Conservation (phyloP, 2,797 vertebrate genomes). For the Sebastes hubbsi region DNA sequence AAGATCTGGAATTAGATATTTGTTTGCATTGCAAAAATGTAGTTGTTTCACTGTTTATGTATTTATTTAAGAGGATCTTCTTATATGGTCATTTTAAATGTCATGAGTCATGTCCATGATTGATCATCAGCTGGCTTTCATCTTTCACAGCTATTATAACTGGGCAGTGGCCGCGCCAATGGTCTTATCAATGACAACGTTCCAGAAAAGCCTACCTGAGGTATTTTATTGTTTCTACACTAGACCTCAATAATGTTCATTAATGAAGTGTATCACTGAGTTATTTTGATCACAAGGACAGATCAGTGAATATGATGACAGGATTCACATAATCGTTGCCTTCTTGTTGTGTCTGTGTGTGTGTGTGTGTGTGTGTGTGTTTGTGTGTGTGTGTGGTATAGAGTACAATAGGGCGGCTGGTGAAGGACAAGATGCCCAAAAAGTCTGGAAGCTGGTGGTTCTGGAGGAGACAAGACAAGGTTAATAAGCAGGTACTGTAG, state of each 20-base stretch:
- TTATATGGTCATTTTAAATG: background rate
- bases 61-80: background rate
- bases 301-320: background rate
- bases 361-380: slow-evolving; percentile 19
- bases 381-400: slow-evolving; percentile 55
- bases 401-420: slow-evolving; percentile 86
- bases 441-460: slow-evolving; percentile 95
- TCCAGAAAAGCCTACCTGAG: slow-evolving; percentile 93
- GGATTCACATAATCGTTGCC: background rate
- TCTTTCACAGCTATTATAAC: slow-evolving; percentile 89
- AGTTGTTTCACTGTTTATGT: background rate
- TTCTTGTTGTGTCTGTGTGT: background rate
- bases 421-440: slow-evolving; percentile 94
- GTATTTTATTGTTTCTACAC: slow-evolving; percentile 70
- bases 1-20: slow-evolving; percentile 28
- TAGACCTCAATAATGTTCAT: background rate
- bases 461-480: slow-evolving; percentile 88
- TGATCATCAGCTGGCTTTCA: background rate
- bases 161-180: slow-evolving; percentile 97
- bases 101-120: background rate
- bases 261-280: background rate
- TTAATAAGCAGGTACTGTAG: slow-evolving; percentile 79
- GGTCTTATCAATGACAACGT: slow-evolving; percentile 91
- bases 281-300: background rate
- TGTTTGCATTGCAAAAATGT: background rate